Evolutionary conservation across 2,113 vertebrate genomes (phyloP).

Genomic region (Percopsis transmontana): DNA sequence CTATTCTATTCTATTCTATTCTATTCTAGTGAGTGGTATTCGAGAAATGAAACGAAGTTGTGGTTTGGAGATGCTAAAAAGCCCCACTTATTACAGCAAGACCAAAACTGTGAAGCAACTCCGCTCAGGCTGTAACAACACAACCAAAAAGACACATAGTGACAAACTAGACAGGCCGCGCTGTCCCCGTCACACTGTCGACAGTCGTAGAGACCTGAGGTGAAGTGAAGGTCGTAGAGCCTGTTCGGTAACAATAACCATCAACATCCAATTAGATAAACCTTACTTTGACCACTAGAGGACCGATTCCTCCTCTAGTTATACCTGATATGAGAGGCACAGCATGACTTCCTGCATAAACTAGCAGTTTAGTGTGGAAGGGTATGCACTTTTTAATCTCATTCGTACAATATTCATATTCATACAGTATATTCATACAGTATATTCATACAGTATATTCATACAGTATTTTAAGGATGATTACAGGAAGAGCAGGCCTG

Average conservation of each 20-base stretch:
- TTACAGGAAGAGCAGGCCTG: too few species aligned
- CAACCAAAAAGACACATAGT: slow-evolving; percentile 17
- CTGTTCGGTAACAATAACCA: too few species aligned
- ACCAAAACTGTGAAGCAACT: slow-evolving; percentile 37
- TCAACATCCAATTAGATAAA: too few species aligned
- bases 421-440: too few species aligned
- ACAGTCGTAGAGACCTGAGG: slow-evolving; percentile 19
- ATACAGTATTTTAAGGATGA: too few species aligned
- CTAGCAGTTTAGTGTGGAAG: not conserved
- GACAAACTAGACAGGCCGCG: slow-evolving; percentile 6
- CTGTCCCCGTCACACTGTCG: not conserved
- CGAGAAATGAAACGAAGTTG: slow-evolving; percentile 6
- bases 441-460: too few species aligned
- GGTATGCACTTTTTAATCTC: not conserved
- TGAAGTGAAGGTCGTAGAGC: not conserved
- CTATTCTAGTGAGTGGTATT: slow-evolving; percentile 3
- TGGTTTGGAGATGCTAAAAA: slow-evolving; percentile 29
- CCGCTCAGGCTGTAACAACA: slow-evolving; percentile 11
- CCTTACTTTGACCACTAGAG: slow-evolving; percentile 19
- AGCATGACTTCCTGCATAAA: slow-evolving; percentile 8
- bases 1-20: slow-evolving; percentile 1
- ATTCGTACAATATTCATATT: not conserved
- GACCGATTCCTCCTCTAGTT: slow-evolving; percentile 18
- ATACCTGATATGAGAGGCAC: slow-evolving; percentile 36
- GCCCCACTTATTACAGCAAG: slow-evolving; percentile 15